phyloP scores from a whole-genome alignment of 2,888 invertebrate species.

The Ectropis crepuscularia region DNA sequence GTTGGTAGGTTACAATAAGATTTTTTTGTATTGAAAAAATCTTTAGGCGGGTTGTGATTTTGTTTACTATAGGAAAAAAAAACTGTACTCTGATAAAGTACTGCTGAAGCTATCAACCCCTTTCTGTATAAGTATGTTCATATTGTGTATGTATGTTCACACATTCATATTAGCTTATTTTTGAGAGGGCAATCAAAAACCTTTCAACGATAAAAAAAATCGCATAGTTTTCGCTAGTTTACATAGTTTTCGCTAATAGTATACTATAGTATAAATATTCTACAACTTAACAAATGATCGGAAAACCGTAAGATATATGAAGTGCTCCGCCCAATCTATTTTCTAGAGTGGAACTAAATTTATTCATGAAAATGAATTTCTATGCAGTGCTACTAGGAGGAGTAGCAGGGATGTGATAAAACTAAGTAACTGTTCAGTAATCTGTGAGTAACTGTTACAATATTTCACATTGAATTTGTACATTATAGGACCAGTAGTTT shows the following conservation, averaged over 20 bases:
- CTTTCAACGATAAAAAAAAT: background rate
- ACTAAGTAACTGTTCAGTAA: constrained; percentile 42
- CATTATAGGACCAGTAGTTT: background rate
- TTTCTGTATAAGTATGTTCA: too few relatives aligned
- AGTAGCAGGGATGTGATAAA: constrained; percentile 30
- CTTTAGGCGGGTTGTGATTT: too few relatives aligned
- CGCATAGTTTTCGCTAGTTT: background rate
- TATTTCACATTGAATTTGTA: background rate
- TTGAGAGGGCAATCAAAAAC: too few relatives aligned
- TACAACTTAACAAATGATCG: constrained; percentile 32
- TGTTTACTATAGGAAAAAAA: too few relatives aligned
- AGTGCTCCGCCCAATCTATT: constrained; percentile 28
- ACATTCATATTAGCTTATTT: too few relatives aligned
- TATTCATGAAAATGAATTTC: constrained; percentile 69
- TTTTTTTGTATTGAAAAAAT: too few relatives aligned
- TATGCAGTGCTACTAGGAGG: constrained; percentile 61
- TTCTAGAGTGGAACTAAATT: constrained; percentile 61
- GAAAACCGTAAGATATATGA: constrained; percentile 48
- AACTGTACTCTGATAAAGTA: too few relatives aligned
- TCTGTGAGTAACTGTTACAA: constrained; percentile 32
- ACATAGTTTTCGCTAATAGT: too few relatives aligned
- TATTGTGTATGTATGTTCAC: too few relatives aligned
- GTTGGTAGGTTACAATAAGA: too few relatives aligned
- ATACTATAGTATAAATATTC: too few relatives aligned
- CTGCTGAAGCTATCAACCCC: too few relatives aligned